A percentile compares a stretch with the other conserved stretches of the same genome.
Conservation (phyloP, 2,797 vertebrate species). For the Hemitrygon akajei region DNA sequence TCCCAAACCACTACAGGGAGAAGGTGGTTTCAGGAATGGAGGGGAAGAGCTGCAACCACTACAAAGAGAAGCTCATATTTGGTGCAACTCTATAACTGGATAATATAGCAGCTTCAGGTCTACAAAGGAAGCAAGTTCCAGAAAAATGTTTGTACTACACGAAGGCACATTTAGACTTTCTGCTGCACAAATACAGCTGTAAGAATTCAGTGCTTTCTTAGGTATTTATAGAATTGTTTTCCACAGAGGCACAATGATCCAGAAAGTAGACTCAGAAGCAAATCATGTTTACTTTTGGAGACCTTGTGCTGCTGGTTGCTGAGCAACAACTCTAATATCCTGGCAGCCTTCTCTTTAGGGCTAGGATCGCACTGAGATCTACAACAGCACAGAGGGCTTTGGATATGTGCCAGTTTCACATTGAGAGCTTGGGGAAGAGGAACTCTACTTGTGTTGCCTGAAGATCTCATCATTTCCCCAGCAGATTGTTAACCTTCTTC, state of each 20-base stretch:
- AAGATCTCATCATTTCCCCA: neutral
- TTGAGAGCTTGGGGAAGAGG: neutral
- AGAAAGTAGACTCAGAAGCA: neutral
- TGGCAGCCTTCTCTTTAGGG: neutral
- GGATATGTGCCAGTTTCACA: neutral
- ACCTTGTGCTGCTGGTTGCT: neutral
- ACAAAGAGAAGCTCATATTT: neutral
- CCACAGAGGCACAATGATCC: neutral
- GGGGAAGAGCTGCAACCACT: neutral
- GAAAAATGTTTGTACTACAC: too few species aligned
- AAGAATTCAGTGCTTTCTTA: neutral
- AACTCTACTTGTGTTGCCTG: neutral
- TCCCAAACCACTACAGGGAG: neutral
- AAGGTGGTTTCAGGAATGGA: neutral
- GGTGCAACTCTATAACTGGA: too few species aligned
- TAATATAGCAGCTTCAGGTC: too few species aligned
- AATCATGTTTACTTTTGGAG: too few species aligned
- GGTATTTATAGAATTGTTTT: neutral
- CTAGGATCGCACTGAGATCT: neutral
- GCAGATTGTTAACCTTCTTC: neutral
- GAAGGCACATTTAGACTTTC: too few species aligned
- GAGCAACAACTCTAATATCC: neutral
- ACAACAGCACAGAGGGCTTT: neutral
- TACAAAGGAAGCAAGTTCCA: too few species aligned
- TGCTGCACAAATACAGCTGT: neutral